Base-by-base conservation (phyloP, 2,888 invertebrate genomes). In the Leptinotarsa haldemani region DNA sequence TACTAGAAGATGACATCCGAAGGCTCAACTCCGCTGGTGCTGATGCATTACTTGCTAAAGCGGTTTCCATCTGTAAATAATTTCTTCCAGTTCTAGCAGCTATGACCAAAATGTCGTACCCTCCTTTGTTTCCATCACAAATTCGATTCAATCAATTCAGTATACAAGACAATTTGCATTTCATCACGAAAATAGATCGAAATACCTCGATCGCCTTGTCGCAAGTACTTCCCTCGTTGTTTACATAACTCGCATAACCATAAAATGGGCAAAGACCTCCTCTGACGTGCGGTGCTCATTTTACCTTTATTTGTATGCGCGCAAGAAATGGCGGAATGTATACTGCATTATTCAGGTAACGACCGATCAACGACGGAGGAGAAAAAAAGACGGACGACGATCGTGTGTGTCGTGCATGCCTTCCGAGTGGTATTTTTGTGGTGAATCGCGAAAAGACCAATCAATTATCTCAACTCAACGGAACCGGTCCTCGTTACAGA, bases 401-500 rank as follows among this genome's bases (percentile, higher is more conserved):
- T 75, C 75, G 75, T 75, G 75, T 75, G 75, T 75, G 75, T 72
- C 75, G 75, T 69, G 73, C 70, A 74, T 79, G 71, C 77, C 75
- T 74, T 75, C 76, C 72, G 65, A 75, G 70, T 70, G 71, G 77
- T 72, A 80, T 78, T 79, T 80, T 80, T 79, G 78, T 71, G 73
- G 70, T 71, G 72, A 77, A 78, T 78, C 77, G 75, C 75, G 78
- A 79, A 79, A 80, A 79, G 77, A 71, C 73, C 71, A 80, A 80
- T 81, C 80, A 79, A 70, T 72, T 75, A 75, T 75, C 69, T 71
- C 53, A 66, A 50, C 52, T 67, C 52, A 66, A 69, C 56, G 66
- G 70, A 80, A 80, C 80, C 80, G 80, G 80, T 80, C 78, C 75
- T 78, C 75, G 76, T 80, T 79, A 79, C 74, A 64, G 71, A 74